Base-by-base conservation (phyloP, 2,113 vertebrate genomes). In the Pelvicachromis taeniatus region DNA sequence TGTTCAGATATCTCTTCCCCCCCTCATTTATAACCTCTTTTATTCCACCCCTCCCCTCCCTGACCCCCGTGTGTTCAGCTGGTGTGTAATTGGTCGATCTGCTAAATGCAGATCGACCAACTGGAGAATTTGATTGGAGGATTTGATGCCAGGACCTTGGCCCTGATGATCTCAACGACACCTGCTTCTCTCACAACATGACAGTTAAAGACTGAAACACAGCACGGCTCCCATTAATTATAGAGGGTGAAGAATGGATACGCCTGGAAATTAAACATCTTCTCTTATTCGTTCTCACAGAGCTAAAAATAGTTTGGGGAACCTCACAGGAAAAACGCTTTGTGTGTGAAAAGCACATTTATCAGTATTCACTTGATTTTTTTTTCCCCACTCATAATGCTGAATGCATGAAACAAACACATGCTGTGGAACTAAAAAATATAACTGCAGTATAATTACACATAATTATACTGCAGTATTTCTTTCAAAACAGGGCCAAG, bases 41-140 rank as follows among this genome's bases (percentile, higher is more conserved):
- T 9, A 16, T 35, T 29, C 21, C 56, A 23, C 48, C 6, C 9
- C 38, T 23, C 4, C 48, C n/a, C 2, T 6, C 6, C 0, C 6
- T 19, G 26, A 10, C 23, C 26, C 33, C 40, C 11, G 31, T 29
- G 42, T 8, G 58, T 86, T 77, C 86, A 88, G 89, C 88, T 93
- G 89, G 73, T 56, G 77, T 33, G 83, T 89, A 89, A 92, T 88
- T 92, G 86, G 91, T 90, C 17, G 7, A 84, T 84, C 81, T 88
- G 80, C 10, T 2, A 68, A 68, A 79, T 21, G 38, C 7, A 19
- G 12, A 40, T 8, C 2, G 2, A 38, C 19, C 59, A 65, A 21
- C 38, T 65, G 59, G 59, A 65, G 33, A 65, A 65, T 65, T 5
- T 53, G 80, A 90, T 87, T 91, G 91, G 93, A 78, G 58, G 80